These are phyloP conservation scores for Plestiodon gilberti DNA, from an alignment of 2,113 vertebrate species.

Conservation along the genomic window DNA sequence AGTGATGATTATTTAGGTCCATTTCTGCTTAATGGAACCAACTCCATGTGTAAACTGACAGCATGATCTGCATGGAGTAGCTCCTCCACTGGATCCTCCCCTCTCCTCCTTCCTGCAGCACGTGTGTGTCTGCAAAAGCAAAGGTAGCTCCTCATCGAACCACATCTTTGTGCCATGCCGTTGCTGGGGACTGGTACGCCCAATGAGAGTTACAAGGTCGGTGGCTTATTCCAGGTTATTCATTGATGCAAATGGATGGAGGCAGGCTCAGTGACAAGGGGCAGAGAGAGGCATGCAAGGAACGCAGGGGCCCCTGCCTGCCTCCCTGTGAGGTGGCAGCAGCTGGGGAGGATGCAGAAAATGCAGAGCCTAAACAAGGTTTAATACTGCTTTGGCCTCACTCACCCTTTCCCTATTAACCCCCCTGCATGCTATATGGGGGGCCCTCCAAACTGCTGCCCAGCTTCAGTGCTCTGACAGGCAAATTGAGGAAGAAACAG, in stretches of 20 bases:
- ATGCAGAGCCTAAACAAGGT: constrained; percentile 25
- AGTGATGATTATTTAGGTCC: not conserved
- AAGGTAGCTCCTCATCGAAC: not conserved
- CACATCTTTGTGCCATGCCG: not conserved
- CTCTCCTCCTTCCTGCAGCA: not conserved
- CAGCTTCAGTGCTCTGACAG: constrained; percentile 30
- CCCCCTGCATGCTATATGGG: constrained; percentile 30
- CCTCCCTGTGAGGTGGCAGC: not conserved
- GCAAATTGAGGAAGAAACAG: constrained; percentile 34
- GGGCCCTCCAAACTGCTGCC: constrained; percentile 18
- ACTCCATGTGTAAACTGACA: not conserved
- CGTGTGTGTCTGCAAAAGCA: not conserved
- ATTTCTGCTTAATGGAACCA: not conserved
- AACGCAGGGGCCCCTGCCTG: not conserved
- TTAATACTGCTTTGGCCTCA: constrained; percentile 3
- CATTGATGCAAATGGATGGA: not conserved
- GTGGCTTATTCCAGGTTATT: not conserved
- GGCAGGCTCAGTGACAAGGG: not conserved
- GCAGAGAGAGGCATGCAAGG: not conserved
- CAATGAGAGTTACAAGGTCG: not conserved
- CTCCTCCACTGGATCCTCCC: no score
- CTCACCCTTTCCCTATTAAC: constrained; percentile 14
- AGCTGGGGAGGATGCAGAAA: constrained; percentile 24
- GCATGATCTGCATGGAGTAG: not conserved
- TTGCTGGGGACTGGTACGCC: not conserved